A percentile compares a stretch with the other conserved stretches of the same genome.
phyloP scores from a whole-genome alignment of 1,140 invertebrate genomes.

The Heliconius eleuchia region DNA sequence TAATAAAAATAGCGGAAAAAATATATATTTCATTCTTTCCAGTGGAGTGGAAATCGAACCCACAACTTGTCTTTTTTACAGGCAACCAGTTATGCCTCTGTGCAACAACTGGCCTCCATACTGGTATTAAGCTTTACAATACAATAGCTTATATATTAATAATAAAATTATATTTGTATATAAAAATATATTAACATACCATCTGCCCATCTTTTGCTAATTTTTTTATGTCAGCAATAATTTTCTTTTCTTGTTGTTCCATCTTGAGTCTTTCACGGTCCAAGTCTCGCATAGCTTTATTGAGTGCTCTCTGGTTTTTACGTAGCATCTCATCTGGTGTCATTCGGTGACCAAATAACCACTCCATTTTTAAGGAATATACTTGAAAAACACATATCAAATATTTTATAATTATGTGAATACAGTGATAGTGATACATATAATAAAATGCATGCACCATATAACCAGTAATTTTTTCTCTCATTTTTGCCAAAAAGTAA shows the following conservation, averaged over 20 bases:
- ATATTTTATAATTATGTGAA: neutral
- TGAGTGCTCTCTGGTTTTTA: conserved; percentile 99
- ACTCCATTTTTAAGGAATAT: conserved; percentile 88
- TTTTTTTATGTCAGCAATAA: conserved; percentile 99
- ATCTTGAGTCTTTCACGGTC: conserved; percentile 97
- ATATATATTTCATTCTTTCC: no score
- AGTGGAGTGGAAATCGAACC: no score
- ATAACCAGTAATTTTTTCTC: no score
- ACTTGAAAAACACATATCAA: neutral
- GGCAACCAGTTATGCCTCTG: no score
- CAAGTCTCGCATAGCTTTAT: conserved; percentile 98
- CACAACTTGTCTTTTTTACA: no score
- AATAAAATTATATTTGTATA: no score
- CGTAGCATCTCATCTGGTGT: conserved; percentile 99
- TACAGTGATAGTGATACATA: neutral
- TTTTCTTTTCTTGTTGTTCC: conserved; percentile 99
- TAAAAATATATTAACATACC: conserved; percentile 82
- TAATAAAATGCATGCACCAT: no score
- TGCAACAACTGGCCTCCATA: no score
- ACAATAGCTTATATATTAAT: no score
- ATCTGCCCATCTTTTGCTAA: conserved; percentile 99
- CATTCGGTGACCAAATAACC: conserved; percentile 97
- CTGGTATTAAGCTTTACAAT: no score
- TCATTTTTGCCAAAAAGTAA: neutral
- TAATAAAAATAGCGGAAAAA: no score